Conservation (phyloP, 2,888 invertebrate species). For the Acrocera orbiculus region DNA sequence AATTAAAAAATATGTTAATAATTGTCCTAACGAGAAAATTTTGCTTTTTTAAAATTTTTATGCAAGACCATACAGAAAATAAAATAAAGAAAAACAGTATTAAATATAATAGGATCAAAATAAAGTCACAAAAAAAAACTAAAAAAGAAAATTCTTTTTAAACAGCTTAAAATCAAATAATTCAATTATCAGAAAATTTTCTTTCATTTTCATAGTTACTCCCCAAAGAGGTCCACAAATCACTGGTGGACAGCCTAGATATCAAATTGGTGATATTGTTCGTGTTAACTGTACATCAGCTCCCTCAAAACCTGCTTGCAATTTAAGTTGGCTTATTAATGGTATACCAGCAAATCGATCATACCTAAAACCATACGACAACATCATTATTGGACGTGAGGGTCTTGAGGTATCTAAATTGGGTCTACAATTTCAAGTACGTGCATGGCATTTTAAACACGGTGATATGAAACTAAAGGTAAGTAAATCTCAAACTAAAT, state of each 20-base stretch:
- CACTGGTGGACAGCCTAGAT: slow-evolving; percentile 59
- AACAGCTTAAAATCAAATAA: too few species aligned
- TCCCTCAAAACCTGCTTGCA: slow-evolving; percentile 64
- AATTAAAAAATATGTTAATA: too few species aligned
- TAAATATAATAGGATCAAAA: too few species aligned
- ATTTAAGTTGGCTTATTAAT: slow-evolving; percentile 74
- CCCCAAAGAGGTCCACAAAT: slow-evolving; percentile 70
- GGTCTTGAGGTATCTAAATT: slow-evolving; percentile 57
- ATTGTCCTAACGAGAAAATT: too few species aligned
- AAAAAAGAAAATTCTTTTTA: too few species aligned
- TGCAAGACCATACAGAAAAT: too few species aligned
- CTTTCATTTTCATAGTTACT: slow-evolving; percentile 40
- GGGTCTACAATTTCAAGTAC: slow-evolving; percentile 64
- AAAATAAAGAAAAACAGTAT: too few species aligned
- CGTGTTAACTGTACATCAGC: slow-evolving; percentile 73
- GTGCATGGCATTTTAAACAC: slow-evolving; percentile 61
- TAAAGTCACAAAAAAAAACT: too few species aligned
- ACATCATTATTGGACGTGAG: slow-evolving; percentile 37
- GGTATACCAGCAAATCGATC: slow-evolving; percentile 50
- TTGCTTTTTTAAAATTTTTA: too few species aligned
- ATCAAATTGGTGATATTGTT: slow-evolving; percentile 66
- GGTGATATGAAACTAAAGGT: slow-evolving; percentile 75
- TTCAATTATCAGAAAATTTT: too few species aligned
- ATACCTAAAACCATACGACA: slow-evolving; percentile 36
- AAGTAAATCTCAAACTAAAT: slow-evolving; percentile 13